These are phyloP conservation scores for Prolemur simus DNA, from an alignment of 2,113 vertebrate genomes.

Conservation along the genomic window DNA sequence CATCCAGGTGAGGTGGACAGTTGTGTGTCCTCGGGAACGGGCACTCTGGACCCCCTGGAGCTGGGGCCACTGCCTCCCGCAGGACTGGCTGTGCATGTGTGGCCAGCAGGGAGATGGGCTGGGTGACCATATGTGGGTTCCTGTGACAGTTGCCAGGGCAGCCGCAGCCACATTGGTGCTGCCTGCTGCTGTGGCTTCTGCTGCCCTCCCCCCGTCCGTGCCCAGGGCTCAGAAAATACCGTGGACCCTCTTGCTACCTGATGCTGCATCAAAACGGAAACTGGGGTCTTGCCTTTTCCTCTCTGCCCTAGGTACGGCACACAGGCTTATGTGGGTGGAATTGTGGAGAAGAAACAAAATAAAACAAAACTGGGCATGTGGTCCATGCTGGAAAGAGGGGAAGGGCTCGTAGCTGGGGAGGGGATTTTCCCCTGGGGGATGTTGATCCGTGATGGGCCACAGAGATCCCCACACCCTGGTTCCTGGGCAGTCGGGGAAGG, in stretches of 20 bases:
- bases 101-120: not conserved
- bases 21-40: not conserved
- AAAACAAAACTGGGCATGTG: not conserved
- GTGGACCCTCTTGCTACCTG: not conserved
- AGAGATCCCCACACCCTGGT: not conserved
- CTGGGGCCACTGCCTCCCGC: not conserved
- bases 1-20: slow-evolving; percentile 84
- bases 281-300: not conserved
- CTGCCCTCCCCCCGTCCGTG: fast-evolving
- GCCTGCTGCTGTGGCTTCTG: not conserved
- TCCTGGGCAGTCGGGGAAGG: not conserved
- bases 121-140: fast-evolving
- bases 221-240: not conserved
- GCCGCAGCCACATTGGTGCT: fast-evolving
- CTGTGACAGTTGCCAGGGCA: fast-evolving
- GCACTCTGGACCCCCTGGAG: not conserved
- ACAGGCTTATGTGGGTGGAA: not conserved
- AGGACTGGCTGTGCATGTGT: not conserved
- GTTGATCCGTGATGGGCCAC: not conserved
- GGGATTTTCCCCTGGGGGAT: not conserved
- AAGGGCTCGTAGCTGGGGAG: not conserved
- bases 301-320: not conserved
- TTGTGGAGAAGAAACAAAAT: not conserved
- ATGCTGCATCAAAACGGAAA: not conserved
- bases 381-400: not conserved